Evolutionary conservation across 1,140 invertebrate genomes (phyloP).

Genomic region (Himalopsyche phryganea): DNA sequence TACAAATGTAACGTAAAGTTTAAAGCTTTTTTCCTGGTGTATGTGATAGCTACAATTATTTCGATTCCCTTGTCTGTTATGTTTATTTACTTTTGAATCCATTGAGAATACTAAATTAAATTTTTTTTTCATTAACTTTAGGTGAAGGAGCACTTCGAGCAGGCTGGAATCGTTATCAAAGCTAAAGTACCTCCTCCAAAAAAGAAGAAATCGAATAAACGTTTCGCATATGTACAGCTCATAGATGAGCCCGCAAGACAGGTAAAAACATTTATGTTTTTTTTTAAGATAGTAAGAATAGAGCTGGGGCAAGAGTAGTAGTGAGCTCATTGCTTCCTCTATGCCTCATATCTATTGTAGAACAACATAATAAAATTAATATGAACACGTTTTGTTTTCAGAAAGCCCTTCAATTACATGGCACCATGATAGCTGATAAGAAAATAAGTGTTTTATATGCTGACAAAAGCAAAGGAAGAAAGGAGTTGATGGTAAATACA

Average conservation of each 20-base stretch:
- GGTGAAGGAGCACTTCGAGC: conserved; percentile 46
- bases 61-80: too few species aligned
- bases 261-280: conserved; percentile 41
- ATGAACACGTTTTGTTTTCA: conserved; percentile 36
- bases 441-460: conserved; percentile 49
- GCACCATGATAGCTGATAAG: conserved; percentile 42
- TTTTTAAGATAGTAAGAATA: too few species aligned
- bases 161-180: conserved; percentile 39
- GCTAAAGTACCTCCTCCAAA: conserved; percentile 43
- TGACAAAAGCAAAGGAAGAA: conserved; percentile 22
- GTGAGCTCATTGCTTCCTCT: too few species aligned
- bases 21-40: too few species aligned
- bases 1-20: too few species aligned
- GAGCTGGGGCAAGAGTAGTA: too few species aligned
- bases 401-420: conserved; percentile 49
- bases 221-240: conserved; percentile 50
- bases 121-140: too few species aligned
- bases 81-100: too few species aligned
- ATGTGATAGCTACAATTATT: too few species aligned
- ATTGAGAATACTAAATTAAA: too few species aligned
- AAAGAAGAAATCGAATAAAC: conserved; percentile 37
- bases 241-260: conserved; percentile 42
- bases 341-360: too few species aligned
- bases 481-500: conserved; percentile 8
- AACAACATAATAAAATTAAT: too few species aligned